phyloP scores from a whole-genome alignment of 2,797 vertebrate species.

The Eremophila alpestris region DNA sequence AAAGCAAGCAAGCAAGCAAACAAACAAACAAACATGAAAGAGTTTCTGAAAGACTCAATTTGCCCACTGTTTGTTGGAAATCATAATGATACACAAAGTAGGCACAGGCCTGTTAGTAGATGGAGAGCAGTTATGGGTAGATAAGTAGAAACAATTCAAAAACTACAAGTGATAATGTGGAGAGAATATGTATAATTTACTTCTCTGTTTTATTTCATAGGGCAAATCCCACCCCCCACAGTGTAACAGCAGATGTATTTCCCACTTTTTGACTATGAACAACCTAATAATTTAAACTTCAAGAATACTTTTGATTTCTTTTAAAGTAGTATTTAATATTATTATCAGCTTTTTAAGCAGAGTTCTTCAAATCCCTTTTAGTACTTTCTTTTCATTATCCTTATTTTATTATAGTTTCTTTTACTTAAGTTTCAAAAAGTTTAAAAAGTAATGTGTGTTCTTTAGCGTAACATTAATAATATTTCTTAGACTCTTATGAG shows the following conservation, averaged over 20 bases:
- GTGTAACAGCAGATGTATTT: background rate
- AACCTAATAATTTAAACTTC: background rate
- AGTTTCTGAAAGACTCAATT: background rate
- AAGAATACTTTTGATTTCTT: background rate
- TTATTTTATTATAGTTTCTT: background rate
- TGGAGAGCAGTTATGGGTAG: background rate
- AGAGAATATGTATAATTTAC: background rate
- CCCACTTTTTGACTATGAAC: background rate
- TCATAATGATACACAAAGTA: fast-evolving
- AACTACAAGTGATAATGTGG: background rate
- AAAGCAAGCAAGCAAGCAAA: background rate
- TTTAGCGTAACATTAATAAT: background rate
- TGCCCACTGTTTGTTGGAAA: background rate
- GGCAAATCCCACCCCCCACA: fast-evolving
- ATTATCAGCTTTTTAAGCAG: background rate
- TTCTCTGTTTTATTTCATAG: background rate
- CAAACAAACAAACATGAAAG: background rate
- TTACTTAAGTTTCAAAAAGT: background rate
- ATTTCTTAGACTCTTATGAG: background rate
- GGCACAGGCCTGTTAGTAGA: background rate
- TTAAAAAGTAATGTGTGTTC: background rate
- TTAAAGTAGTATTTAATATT: background rate
- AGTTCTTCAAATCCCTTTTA: background rate
- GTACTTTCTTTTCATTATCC: background rate
- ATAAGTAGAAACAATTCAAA: background rate